Evolutionary conservation across 2,888 invertebrate genomes (phyloP).

Genomic region (Megaustenia siamemsis): DNA sequence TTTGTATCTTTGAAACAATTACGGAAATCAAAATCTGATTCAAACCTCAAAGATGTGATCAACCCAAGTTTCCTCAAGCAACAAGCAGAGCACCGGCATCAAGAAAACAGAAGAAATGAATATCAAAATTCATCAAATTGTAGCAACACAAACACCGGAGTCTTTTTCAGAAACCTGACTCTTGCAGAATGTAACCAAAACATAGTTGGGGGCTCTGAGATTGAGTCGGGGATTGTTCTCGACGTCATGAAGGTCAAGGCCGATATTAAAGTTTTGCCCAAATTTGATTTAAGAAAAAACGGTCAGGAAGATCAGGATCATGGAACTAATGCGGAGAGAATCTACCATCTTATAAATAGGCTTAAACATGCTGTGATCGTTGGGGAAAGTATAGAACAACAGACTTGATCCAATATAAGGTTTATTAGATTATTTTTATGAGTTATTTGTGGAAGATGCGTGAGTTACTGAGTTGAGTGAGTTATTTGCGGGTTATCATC

Average conservation of each 20-base stretch:
- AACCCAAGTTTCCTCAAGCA: too few relatives aligned
- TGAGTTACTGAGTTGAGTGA: too few relatives aligned
- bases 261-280: constrained; percentile 32
- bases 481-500: too few relatives aligned
- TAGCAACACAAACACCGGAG: background rate
- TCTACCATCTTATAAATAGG: background rate
- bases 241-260: constrained; percentile 28
- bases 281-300: constrained; percentile 1
- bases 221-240: background rate
- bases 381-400: background rate
- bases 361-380: constrained; percentile 8
- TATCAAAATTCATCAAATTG: background rate
- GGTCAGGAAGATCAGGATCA: constrained; percentile 6
- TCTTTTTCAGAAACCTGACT: background rate
- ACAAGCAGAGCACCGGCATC: background rate
- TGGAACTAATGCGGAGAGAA: background rate
- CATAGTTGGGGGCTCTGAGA: background rate
- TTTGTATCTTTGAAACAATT: background rate
- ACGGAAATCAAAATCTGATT: background rate
- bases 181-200: background rate
- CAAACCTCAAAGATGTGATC: background rate
- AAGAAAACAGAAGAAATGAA: too few relatives aligned
- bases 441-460: too few relatives aligned
- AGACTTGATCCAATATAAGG: too few relatives aligned
- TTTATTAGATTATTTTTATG: too few relatives aligned